Evolutionary conservation across 1,140 invertebrate species (phyloP).

Genomic region (Cotesia glomerata): DNA sequence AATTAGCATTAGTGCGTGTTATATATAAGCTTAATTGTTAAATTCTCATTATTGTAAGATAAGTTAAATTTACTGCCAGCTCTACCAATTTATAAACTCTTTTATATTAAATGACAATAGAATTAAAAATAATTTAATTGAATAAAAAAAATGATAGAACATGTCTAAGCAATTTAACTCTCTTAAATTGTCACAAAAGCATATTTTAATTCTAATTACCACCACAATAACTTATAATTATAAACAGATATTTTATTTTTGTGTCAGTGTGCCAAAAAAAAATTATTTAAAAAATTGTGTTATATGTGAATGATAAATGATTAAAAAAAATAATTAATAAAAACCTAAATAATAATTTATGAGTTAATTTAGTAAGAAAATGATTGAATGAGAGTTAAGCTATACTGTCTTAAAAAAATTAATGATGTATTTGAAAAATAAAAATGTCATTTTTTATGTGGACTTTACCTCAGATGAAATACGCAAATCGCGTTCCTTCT

Average conservation of each 20-base stretch:
- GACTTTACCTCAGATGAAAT: conserved; percentile 55
- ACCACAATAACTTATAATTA: no score
- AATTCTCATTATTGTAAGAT: conserved; percentile 8
- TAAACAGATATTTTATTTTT: no score
- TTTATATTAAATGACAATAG: conserved; percentile 32
- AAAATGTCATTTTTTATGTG: conserved; percentile 2
- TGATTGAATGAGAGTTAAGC: background rate
- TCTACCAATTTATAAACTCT: conserved; percentile 27
- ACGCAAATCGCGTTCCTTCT: conserved; percentile 61
- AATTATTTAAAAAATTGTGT: no score
- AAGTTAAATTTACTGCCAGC: background rate
- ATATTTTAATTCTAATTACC: conserved; percentile 19
- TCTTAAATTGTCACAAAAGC: conserved; percentile 36
- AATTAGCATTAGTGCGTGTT: conserved; percentile 52
- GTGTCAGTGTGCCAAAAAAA: no score
- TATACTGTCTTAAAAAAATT: background rate
- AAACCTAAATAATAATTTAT: background rate
- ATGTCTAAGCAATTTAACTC: conserved; percentile 31
- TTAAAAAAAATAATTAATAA: background rate
- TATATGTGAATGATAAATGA: no score
- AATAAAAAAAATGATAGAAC: conserved; percentile 35
- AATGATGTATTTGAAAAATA: background rate
- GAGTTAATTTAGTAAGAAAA: background rate
- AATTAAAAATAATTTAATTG: conserved; percentile 37
- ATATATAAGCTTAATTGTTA: conserved; percentile 44